Percentiles rank a stretch among this genome's conserved stretches.
Conservation (phyloP, 2,888 invertebrate species). For the Cecidostiba fungosa region DNA sequence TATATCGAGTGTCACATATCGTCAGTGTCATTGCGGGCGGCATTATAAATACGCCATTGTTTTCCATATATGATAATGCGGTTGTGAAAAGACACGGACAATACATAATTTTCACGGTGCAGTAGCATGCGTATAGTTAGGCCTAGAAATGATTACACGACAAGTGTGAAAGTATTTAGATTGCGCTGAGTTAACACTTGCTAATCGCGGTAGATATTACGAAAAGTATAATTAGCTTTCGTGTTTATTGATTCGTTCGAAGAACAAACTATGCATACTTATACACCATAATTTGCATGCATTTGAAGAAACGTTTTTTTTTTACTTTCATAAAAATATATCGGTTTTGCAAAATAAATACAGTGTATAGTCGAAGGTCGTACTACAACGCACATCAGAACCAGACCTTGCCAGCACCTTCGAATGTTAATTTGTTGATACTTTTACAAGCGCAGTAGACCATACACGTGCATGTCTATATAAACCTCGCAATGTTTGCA, state of each 20-base stretch:
- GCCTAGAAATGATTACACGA: neutral
- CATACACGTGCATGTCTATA: neutral
- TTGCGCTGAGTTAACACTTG: neutral
- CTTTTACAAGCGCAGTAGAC: neutral
- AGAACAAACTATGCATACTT: neutral
- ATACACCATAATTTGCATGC: neutral
- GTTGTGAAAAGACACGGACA: neutral
- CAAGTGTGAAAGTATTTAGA: neutral
- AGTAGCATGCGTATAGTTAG: neutral
- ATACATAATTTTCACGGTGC: neutral
- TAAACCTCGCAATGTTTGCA: neutral
- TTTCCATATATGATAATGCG: constrained; percentile 23
- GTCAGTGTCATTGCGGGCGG: neutral
- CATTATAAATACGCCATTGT: constrained; percentile 11
- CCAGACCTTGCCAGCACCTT: neutral
- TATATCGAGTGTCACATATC: neutral
- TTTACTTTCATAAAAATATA: neutral
- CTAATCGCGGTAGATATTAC: neutral
- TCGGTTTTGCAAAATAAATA: too few relatives aligned
- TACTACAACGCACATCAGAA: neutral
- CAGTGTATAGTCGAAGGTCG: too few relatives aligned
- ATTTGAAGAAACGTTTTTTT: neutral
- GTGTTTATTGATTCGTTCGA: neutral
- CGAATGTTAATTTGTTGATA: neutral
- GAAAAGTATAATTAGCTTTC: neutral